Evolutionary conservation across 2,888 invertebrate species (phyloP).

Genomic region (Acrobeloides nanus): DNA sequence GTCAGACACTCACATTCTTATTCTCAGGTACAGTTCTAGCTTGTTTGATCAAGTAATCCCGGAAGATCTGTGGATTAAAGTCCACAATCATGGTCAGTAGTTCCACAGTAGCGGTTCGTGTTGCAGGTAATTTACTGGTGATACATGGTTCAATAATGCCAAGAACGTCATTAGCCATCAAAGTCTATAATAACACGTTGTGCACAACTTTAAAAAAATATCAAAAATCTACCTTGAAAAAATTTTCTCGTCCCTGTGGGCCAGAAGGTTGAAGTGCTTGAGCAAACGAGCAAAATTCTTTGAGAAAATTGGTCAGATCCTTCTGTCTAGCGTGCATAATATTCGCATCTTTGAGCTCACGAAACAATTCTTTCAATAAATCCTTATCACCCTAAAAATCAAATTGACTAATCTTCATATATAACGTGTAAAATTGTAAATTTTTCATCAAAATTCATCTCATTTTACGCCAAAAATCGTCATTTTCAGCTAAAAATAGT

Average conservation of each 20-base stretch:
- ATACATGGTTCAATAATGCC: constrained; percentile 47
- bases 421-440: no score
- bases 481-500: no score
- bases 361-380: constrained; percentile 87
- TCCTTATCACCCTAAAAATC: constrained; percentile 81
- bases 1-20: constrained; percentile 14
- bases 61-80: constrained; percentile 89
- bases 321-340: constrained; percentile 76
- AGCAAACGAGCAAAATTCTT: constrained; percentile 97
- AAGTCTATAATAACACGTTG: constrained; percentile 32
- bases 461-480: no score
- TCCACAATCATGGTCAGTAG: constrained; percentile 96
- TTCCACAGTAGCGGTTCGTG: constrained; percentile 93
- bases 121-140: constrained; percentile 71
- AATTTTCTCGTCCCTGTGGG: constrained; percentile 91
- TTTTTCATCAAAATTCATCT: no score
- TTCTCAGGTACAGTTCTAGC: constrained; percentile 61
- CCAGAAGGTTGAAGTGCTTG: constrained; percentile 94
- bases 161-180: constrained; percentile 45
- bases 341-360: constrained; percentile 78
- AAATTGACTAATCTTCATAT: no score
- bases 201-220: no score
- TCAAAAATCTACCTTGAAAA: constrained; percentile 56
- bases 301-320: constrained; percentile 90
- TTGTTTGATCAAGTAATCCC: constrained; percentile 91